Percentiles rank a stretch among this genome's conserved stretches.
Evolutionary conservation across 2,888 invertebrate genomes (phyloP).

Genomic region (Heliothis peltigera): DNA sequence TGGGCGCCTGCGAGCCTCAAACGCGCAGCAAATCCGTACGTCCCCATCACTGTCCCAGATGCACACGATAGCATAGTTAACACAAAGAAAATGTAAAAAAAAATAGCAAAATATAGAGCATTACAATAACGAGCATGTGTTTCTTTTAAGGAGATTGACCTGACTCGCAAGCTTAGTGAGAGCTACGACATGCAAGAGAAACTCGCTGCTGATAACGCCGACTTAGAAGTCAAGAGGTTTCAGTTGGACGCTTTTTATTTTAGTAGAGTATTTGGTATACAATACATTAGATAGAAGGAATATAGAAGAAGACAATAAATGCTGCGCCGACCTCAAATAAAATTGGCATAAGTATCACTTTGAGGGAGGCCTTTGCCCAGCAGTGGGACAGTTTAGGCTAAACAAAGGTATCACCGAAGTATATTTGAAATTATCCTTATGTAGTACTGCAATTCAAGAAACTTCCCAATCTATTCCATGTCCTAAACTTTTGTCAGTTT

Average conservation of each 20-base stretch:
- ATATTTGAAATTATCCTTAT: too few relatives aligned
- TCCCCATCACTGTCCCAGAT: slow-evolving; percentile 57
- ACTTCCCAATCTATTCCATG: too few relatives aligned
- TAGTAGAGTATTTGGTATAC: neutral
- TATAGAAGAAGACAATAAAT: too few relatives aligned
- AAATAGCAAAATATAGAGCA: slow-evolving; percentile 48
- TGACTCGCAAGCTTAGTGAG: slow-evolving; percentile 90
- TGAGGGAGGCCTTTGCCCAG: too few relatives aligned
- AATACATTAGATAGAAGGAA: too few relatives aligned
- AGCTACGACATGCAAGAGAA: slow-evolving; percentile 92
- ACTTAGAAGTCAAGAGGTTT: slow-evolving; percentile 92
- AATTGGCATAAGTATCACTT: too few relatives aligned
- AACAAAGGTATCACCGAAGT: too few relatives aligned
- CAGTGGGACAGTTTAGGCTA: too few relatives aligned
- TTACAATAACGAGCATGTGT: slow-evolving; percentile 55
- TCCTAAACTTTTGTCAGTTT: too few relatives aligned
- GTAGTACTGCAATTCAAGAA: too few relatives aligned
- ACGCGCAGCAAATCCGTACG: slow-evolving; percentile 84
- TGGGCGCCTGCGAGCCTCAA: slow-evolving; percentile 63
- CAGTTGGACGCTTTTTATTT: slow-evolving; percentile 14
- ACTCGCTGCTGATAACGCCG: slow-evolving; percentile 91
- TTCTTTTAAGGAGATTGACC: slow-evolving; percentile 82
- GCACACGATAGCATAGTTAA: neutral
- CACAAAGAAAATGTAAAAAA: slow-evolving; percentile 27
- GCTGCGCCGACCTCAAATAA: too few relatives aligned